Evolutionary conservation across 2,888 invertebrate genomes (phyloP).

Genomic region (Villa cingulata): DNA sequence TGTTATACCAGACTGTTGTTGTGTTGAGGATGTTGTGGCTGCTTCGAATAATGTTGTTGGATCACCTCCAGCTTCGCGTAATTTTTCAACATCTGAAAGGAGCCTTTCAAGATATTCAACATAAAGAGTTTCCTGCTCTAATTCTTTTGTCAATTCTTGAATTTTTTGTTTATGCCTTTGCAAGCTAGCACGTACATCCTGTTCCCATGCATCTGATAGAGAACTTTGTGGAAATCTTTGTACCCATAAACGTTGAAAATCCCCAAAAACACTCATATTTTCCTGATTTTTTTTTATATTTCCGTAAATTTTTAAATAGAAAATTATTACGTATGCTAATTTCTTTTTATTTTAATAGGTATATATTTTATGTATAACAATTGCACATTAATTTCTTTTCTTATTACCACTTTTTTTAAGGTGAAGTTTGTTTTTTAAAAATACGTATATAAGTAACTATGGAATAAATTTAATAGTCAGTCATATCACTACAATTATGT

Average conservation of each 20-base stretch:
- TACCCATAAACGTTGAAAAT: conserved; percentile 84
- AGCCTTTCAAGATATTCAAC: conserved; percentile 78
- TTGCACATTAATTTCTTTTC: too few species aligned
- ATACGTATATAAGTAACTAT: too few species aligned
- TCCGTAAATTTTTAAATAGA: too few species aligned
- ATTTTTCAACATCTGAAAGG: conserved; percentile 72
- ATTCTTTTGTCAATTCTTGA: conserved; percentile 62
- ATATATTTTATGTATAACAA: too few species aligned
- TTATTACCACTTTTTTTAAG: too few species aligned
- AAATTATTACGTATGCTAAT: too few species aligned
- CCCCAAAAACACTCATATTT: conserved; percentile 71
- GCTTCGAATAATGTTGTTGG: conserved; percentile 37
- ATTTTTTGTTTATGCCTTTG: conserved; percentile 82
- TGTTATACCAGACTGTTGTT: conserved; percentile 13
- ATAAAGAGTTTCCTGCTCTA: conserved; percentile 82
- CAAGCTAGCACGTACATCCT: conserved; percentile 80
- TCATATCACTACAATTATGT: too few species aligned
- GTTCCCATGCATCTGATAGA: conserved; percentile 83
- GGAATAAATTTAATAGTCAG: too few species aligned
- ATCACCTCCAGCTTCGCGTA: conserved; percentile 43
- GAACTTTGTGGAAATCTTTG: conserved; percentile 83
- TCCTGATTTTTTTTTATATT: too few species aligned
- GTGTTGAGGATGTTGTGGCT: conserved; percentile 23
- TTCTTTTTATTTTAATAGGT: too few species aligned
- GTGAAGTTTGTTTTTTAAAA: too few species aligned